phyloP scores from a whole-genome alignment of 2,888 invertebrate species.

The Chymomyza caudatula region DNA sequence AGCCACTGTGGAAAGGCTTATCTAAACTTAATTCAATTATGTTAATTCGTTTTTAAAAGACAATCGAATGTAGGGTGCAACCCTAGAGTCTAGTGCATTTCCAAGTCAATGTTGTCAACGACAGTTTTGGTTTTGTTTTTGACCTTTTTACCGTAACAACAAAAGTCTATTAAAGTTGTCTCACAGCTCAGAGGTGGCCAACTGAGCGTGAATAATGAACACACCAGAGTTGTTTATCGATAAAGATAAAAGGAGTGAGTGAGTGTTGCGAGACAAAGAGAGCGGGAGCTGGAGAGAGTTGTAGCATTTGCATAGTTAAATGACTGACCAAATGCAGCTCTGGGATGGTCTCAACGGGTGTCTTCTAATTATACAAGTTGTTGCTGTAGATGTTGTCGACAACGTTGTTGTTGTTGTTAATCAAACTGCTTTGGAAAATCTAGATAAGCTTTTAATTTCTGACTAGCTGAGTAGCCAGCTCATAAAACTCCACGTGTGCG shows the following conservation, averaged over 20 bases:
- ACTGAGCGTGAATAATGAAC: conserved; percentile 74
- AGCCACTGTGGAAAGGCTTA: conserved; percentile 47
- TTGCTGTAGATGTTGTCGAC: neutral
- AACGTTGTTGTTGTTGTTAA: conserved; percentile 38
- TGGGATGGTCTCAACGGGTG: conserved; percentile 41
- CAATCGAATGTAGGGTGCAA: conserved; percentile 6
- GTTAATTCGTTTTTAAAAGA: conserved; percentile 42
- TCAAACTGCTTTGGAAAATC: conserved; percentile 70
- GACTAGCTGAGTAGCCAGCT: conserved; percentile 35
- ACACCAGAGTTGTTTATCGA: conserved; percentile 4
- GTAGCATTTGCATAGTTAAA: conserved; percentile 42
- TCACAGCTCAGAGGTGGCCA: conserved; percentile 72
- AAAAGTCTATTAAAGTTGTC: conserved; percentile 46
- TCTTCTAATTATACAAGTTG: conserved; percentile 67
- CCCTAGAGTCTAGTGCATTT: conserved; percentile 17
- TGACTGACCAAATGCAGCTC: conserved; percentile 27
- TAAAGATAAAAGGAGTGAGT: neutral
- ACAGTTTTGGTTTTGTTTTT: conserved; percentile 14
- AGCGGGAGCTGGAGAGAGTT: neutral
- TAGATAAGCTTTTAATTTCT: conserved; percentile 73
- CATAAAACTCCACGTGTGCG: conserved; percentile 52
- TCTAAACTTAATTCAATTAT: conserved; percentile 70
- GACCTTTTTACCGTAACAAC: conserved; percentile 37
- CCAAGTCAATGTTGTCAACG: conserved; percentile 37
- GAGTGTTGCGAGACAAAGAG: neutral